A percentile compares a stretch with the other conserved stretches of the same genome.
These are phyloP conservation scores for Sparidentex hasta DNA, from an alignment of 2,797 vertebrate genomes.

Conservation along the genomic window DNA sequence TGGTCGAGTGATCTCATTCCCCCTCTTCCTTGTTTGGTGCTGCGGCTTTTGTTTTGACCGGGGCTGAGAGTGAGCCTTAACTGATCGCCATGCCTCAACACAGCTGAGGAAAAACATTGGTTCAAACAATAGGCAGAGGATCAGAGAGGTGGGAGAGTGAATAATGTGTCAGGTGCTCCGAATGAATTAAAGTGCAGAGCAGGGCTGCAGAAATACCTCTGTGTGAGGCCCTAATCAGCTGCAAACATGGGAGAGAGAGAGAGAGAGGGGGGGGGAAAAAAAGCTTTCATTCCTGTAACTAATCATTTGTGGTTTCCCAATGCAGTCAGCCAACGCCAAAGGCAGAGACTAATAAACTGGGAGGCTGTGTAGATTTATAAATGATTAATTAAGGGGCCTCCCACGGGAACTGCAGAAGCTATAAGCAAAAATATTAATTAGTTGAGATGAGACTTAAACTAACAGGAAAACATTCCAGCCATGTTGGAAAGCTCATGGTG, in stretches of 20 bases:
- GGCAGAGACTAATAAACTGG: slow-evolving; percentile 90
- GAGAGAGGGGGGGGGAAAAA: slow-evolving; percentile 46
- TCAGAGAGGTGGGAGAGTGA: slow-evolving; percentile 80
- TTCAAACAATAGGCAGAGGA: slow-evolving; percentile 80
- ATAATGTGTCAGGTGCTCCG: slow-evolving; percentile 83
- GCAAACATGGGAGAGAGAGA: slow-evolving; percentile 81
- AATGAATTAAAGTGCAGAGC: slow-evolving; percentile 84
- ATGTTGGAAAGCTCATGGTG: slow-evolving; percentile 76
- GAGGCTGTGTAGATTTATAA: slow-evolving; percentile 91
- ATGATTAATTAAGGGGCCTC: slow-evolving; percentile 90
- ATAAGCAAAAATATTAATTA: slow-evolving; percentile 92
- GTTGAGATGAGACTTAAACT: slow-evolving; percentile 90
- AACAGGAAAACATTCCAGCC: slow-evolving; percentile 87
- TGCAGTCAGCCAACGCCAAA: slow-evolving; percentile 88
- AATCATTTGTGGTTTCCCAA: slow-evolving; percentile 90
- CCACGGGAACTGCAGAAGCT: slow-evolving; percentile 85
- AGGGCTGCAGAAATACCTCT: slow-evolving; percentile 83
- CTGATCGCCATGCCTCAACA: slow-evolving; percentile 69
- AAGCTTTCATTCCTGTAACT: slow-evolving; percentile 89
- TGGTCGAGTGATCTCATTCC: slow-evolving; percentile 75
- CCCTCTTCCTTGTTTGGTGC: slow-evolving; percentile 72
- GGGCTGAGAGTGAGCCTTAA: slow-evolving; percentile 65
- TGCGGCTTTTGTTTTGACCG: slow-evolving; percentile 73
- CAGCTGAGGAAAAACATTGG: slow-evolving; percentile 70
- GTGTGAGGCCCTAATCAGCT: slow-evolving; percentile 87